Conservation (phyloP, 2,888 invertebrate species). For the Onthophagus sagittarius region DNA sequence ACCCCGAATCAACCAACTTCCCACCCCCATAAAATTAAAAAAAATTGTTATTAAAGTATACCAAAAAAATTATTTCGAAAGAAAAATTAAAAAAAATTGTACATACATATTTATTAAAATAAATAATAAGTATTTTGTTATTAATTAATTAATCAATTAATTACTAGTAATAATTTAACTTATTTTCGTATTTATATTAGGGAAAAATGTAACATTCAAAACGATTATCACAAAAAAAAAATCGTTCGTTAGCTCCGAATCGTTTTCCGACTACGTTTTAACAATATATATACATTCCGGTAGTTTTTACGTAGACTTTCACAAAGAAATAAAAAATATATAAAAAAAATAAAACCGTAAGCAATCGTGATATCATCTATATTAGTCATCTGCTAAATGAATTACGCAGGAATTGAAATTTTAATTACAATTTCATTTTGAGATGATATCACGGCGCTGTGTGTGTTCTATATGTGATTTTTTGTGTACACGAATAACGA, state of each 20-base stretch:
- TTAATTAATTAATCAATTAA: no score
- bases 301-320: background rate
- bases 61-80: background rate
- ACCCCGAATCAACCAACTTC: background rate
- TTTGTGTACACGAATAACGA: background rate
- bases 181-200: background rate
- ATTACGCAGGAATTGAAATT: background rate
- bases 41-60: background rate
- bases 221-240: background rate
- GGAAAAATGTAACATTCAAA: background rate
- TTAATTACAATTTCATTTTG: background rate
- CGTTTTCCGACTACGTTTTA: background rate
- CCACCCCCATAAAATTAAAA: background rate
- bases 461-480: slow-evolving; percentile 8
- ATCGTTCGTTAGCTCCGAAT: background rate
- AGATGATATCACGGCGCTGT: background rate
- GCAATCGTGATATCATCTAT: no score
- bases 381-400: no score
- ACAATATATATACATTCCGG: slow-evolving; percentile 11
- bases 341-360: no score
- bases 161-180: no score
- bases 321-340: background rate
- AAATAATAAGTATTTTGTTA: no score
- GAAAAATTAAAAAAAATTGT: background rate
- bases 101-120: background rate